Base-by-base conservation (phyloP, 2,888 invertebrate species). In the Drosophila atripex region DNA sequence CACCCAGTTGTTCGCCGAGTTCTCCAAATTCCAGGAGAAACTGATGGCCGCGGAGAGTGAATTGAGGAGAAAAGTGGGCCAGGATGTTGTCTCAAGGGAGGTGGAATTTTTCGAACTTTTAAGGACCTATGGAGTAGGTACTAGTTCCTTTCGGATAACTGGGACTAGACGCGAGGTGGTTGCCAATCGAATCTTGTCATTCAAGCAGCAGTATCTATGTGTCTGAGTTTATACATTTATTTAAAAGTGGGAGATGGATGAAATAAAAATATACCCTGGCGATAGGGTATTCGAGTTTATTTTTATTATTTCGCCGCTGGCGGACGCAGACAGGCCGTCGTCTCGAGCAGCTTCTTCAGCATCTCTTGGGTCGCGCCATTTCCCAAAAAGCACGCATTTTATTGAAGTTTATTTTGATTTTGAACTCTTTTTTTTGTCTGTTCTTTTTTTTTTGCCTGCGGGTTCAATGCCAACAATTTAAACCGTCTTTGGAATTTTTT, bases 391-490 rank as follows among this genome's bases (percentile, higher is more conserved):
- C 80, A 84, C 84, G 88, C 76, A 86, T 86, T 78, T 86, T 77
- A 65, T 77, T 83, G 64, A 75, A 75, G 75, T 80, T 87, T 83
- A 73, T 78, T 80, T 75, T 85, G 78, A 75, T 72, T 73, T 78
- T 69, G 70, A 52, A 28, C 70, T 49, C 38, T 52, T 58, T 38
- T 72, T 63, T 38, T 72, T 63, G 30, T 54, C 35, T 71, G 47
- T 71, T 50, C n/a, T n/a, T n/a, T n/a, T n/a, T 18, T 46, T 50
- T 39, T 28, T 52, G 78, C 84, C 88, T 68, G 68, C 76, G 86
- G 83, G 88, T 80, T 86, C 88, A 89, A 87, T 89, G 89, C 85
- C 89, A 87, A 89, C 77, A 72, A 78, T 87, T 78, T 78, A 73
- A 74, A 70, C 76, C 23, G 11, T 64, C 35, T 45, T 73, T 73